Evolutionary conservation across 1,140 invertebrate species (phyloP), one percentile per base, ranked within the genome.

Genomic region (Magallana ariakensis): DNA sequence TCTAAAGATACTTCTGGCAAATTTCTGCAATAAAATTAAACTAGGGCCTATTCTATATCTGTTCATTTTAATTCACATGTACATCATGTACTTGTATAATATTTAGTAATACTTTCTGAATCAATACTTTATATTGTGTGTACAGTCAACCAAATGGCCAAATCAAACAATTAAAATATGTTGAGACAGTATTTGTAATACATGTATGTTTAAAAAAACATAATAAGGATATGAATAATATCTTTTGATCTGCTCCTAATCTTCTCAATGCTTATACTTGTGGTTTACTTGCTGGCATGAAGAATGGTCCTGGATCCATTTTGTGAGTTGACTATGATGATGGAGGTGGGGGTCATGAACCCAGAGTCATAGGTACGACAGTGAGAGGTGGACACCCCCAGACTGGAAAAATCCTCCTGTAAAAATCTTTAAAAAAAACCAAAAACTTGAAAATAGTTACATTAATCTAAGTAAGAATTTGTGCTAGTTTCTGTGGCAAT

Each of bases 291-390:
- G 57, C 89, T 90, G 19, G 95, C 94, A 93, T 97, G 96, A 46
- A 97, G 91, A 84, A 96, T 96, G 46, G 96, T 97, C 81, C 96
- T 94, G 4, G 95, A 95, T 53, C 95, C 95, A 85, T 94, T 94
- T 70, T 93, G 93, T 22, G 94, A 89, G 87, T 95, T 96, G 1
- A 96, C 91, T 19, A 95, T 93, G 10, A 95, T 93, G 80, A 93
- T 89, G 8, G 95, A 95, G 7, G 89, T 88, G 0, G 95, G 94
- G 26, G 88, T 87, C 1, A 89, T 92, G 13, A 90, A 87, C 83
- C 84, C 85, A 9, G 91, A 85, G n/a, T 92, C 90, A 66, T 91
- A 87, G 80, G 92, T 90, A 26, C 93, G 91, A 86, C 93, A 94
- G 60, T 93, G 89, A 8, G 92, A 87, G 83, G 94, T 95, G 16